These are phyloP conservation scores for Cinclus mexicanus DNA, from an alignment of 2,113 vertebrate genomes.

Conservation along the genomic window DNA sequence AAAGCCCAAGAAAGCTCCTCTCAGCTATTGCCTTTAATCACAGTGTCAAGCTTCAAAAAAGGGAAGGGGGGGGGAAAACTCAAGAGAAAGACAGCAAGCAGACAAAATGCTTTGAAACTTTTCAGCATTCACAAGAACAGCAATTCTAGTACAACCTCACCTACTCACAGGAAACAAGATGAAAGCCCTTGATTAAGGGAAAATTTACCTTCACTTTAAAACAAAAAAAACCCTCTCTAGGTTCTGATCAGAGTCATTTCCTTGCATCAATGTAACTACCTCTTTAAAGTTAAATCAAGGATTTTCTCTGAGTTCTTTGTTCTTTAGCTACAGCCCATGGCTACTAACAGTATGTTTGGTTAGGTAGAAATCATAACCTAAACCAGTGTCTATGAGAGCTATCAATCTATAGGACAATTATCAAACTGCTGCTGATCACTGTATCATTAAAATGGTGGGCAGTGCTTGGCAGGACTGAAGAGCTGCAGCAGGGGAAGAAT, in stretches of 20 bases:
- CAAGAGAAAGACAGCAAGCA: not conserved
- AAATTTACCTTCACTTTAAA: not conserved
- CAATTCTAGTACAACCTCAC: not conserved
- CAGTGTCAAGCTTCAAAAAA: not conserved
- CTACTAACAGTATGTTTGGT: not conserved
- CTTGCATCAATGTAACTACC: not conserved
- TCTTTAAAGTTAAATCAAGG: not conserved
- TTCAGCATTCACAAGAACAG: not conserved
- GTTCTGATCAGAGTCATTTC: not conserved
- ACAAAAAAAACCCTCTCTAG: not conserved
- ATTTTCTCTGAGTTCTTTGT: not conserved
- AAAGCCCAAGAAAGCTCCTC: not conserved
- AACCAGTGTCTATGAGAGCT: not conserved
- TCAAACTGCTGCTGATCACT: not conserved
- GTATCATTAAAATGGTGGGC: not conserved
- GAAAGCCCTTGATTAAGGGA: not conserved
- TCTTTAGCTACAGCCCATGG: not conserved
- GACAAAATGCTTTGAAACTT: not conserved
- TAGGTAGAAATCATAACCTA: not conserved
- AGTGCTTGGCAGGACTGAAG: not conserved
- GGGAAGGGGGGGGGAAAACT: accelerated
- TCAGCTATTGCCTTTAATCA: not conserved
- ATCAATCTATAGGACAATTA: not conserved
- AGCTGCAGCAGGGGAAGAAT: not conserved
- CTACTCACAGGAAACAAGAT: not conserved